These are phyloP conservation scores for Temnothorax unifasciatus DNA, from an alignment of 2,888 invertebrate genomes.

Conservation along the genomic window DNA sequence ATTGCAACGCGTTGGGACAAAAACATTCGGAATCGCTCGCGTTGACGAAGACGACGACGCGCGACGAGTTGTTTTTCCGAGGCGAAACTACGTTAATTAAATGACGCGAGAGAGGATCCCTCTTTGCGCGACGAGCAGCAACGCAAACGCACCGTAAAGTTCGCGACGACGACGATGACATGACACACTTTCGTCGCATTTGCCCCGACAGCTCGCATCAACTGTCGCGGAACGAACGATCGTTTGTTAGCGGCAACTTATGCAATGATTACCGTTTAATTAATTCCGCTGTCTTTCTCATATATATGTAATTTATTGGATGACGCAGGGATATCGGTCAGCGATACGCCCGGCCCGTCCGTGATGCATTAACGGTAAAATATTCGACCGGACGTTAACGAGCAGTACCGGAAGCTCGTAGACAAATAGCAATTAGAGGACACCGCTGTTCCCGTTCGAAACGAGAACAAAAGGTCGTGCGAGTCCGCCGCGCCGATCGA, in stretches of 20 bases:
- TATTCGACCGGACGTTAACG: slow-evolving; percentile 46
- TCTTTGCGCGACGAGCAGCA: background rate
- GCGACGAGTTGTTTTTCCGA: slow-evolving; percentile 41
- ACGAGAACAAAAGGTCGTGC: slow-evolving; percentile 50
- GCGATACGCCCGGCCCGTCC: background rate
- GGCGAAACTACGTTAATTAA: slow-evolving; percentile 47
- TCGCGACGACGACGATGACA: slow-evolving; percentile 16
- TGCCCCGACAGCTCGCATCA: background rate
- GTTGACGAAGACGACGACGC: slow-evolving; percentile 6
- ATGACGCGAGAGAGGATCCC: slow-evolving; percentile 22
- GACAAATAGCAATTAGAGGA: slow-evolving; percentile 57
- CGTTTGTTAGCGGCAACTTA: slow-evolving; percentile 43
- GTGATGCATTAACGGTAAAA: slow-evolving; percentile 46
- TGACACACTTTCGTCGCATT: slow-evolving; percentile 26
- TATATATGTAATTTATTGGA: slow-evolving; percentile 27
- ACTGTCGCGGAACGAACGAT: background rate
- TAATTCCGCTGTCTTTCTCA: slow-evolving; percentile 32
- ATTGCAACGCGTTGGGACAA: background rate
- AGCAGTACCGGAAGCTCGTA: slow-evolving; percentile 49
- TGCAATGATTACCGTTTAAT: slow-evolving; percentile 47
- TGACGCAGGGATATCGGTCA: slow-evolving; percentile 21
- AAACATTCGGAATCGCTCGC: slow-evolving; percentile 39
- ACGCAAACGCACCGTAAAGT: slow-evolving; percentile 10
- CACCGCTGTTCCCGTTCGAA: slow-evolving; percentile 48
- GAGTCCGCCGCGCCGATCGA: slow-evolving; percentile 34